Evolutionary conservation across 2,113 vertebrate species (phyloP), one percentile per base, ranked within the genome.

Genomic region (Neotoma lepida): DNA sequence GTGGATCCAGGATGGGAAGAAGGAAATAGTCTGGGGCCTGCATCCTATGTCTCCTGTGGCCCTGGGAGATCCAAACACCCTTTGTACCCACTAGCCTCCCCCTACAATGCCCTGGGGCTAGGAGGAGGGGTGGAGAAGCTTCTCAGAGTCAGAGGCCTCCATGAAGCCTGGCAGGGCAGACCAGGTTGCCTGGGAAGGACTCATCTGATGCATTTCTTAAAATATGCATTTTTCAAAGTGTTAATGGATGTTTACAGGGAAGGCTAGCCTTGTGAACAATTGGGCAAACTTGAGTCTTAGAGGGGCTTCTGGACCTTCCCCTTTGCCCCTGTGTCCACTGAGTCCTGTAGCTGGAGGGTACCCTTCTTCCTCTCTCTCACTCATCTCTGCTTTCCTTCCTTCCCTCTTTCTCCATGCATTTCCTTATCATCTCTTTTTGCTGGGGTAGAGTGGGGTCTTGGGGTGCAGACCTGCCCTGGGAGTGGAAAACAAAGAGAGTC

Each of bases 11-110:
- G 64, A 12, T 15, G 0, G 4, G 18, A 26, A 33, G 41, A 46
- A 73, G 54, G 54, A 17, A 13, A 28, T 64, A 58, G n/a, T 33
- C 61, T 44, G 39, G 4, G 18, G 33, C 20, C 20, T 26, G 6
- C 35, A 15, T 13, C 64, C 35, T 18, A 24, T 20, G 0, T 6
- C 54, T 30, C 6, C 51, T 9, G 1, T 4, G 2, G 9, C n/a
- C 6, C 51, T 63, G 80, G 6, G n/a, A 9, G 0, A 6, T 17
- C 33, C 78, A 5, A 1, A 0, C 0, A n/a, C 82, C 1, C 0
- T 51, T 56, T 14, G 35, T 35, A 39, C 9, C 41, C 4, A 10
- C 73, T 0, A 6, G 0, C 1, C 56, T 51, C 41, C 46, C 49
- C 39, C 63, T 22, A 0, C 0, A 4, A 44, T 2, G 24, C 35